Conservation (phyloP, 1,140 invertebrate genomes). For the Bicyclus anynana region DNA sequence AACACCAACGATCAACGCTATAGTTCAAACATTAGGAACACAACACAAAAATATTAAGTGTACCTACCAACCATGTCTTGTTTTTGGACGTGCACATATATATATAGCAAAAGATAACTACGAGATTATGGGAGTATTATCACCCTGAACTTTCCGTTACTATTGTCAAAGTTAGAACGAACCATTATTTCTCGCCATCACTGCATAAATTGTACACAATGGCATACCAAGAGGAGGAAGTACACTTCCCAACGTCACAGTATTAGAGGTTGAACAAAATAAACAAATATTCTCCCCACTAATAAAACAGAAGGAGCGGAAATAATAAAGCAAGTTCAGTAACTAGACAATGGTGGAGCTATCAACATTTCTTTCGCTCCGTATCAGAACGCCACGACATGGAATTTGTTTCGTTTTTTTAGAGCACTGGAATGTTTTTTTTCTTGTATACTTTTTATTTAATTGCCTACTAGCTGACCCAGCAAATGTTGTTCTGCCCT, state of each 20-base stretch:
- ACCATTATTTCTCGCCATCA: not conserved
- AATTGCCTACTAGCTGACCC: too few species aligned
- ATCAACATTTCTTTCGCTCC: constrained; percentile 9
- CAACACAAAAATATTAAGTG: too few species aligned
- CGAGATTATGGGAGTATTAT: too few species aligned
- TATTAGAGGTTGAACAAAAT: not conserved
- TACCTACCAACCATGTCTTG: too few species aligned
- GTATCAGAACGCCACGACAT: constrained; percentile 7
- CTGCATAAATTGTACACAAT: not conserved
- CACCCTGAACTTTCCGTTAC: not conserved
- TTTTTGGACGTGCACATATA: too few species aligned
- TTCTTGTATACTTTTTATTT: not conserved
- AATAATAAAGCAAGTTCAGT: constrained; percentile 14
- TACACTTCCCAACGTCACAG: not conserved
- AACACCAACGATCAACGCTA: too few species aligned
- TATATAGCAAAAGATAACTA: too few species aligned
- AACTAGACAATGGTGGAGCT: constrained; percentile 9
- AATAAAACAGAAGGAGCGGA: constrained; percentile 8
- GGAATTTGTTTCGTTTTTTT: constrained; percentile 4
- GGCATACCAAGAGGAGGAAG: not conserved
- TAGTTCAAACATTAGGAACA: too few species aligned
- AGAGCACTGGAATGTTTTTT: not conserved
- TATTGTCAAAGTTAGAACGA: not conserved
- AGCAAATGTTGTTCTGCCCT: too few species aligned
- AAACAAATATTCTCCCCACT: not conserved